Conservation (phyloP, 2,113 vertebrate genomes). For the Mormyrus iriodes region DNA sequence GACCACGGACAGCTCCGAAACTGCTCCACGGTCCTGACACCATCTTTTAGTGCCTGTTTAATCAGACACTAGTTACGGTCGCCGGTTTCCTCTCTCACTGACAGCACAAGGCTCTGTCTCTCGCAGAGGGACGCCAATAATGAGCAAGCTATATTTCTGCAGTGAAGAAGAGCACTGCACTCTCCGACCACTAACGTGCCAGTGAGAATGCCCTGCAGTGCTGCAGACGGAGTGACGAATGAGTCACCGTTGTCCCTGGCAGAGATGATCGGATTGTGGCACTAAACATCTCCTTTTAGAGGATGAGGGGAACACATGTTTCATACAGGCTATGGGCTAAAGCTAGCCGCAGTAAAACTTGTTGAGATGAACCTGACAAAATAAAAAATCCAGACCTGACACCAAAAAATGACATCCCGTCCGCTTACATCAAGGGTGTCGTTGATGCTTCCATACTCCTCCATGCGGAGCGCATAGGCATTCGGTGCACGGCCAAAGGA, state of each 20-base stretch:
- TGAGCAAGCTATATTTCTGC: not conserved
- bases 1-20: not conserved
- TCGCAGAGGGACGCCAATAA: not conserved
- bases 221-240: not conserved
- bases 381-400: not conserved
- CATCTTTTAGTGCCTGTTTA: not conserved
- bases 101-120: not conserved
- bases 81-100: not conserved
- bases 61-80: not conserved
- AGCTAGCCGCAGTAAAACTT: not conserved
- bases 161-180: not conserved
- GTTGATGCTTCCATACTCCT: not conserved
- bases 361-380: not conserved
- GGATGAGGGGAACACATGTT: not conserved
- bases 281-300: not conserved
- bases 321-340: not conserved
- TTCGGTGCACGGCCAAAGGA: not conserved
- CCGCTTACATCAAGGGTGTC: not conserved
- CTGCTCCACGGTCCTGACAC: not conserved
- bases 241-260: not conserved
- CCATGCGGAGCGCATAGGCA: not conserved
- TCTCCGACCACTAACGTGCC: not conserved
- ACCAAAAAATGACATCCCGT: not conserved
- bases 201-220: not conserved
- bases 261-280: not conserved